phyloP scores from a whole-genome alignment of 2,113 vertebrate species.

The Pelecanoides urinatrix region DNA sequence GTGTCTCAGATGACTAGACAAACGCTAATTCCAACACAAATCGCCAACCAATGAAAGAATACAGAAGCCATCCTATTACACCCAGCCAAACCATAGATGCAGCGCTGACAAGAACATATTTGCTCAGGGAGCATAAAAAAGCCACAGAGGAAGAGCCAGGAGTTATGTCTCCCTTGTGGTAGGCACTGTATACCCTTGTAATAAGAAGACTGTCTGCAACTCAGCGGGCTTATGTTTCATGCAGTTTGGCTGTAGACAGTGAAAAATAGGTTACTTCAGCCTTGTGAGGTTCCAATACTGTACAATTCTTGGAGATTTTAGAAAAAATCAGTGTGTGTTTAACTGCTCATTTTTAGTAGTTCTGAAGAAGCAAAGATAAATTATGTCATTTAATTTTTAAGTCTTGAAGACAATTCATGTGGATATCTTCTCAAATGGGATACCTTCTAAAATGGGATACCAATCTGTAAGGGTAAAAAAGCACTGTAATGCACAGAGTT shows the following conservation, averaged over 20 bases:
- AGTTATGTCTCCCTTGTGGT: slow-evolving; percentile 45
- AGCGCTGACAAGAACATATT: slow-evolving; percentile 42
- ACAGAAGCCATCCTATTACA: slow-evolving; percentile 25
- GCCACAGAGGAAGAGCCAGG: slow-evolving; percentile 41
- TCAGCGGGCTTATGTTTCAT: background rate
- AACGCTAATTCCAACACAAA: slow-evolving; percentile 15
- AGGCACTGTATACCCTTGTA: slow-evolving; percentile 20
- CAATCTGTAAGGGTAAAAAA: background rate
- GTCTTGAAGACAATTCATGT: background rate
- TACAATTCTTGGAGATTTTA: background rate
- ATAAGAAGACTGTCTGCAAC: slow-evolving; percentile 33
- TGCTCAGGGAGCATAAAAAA: slow-evolving; percentile 41
- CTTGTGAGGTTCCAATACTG: background rate
- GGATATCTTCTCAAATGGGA: background rate
- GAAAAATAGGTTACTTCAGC: background rate
- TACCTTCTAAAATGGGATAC: background rate
- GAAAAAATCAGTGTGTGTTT: background rate
- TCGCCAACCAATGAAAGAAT: slow-evolving; percentile 40
- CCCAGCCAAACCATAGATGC: slow-evolving; percentile 24
- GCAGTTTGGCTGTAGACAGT: background rate
- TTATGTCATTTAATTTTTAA: background rate
- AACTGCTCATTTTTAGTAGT: background rate
- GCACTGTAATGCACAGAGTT: background rate
- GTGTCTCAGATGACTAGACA: slow-evolving; percentile 15
- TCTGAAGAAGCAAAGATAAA: background rate